Evolutionary conservation across 2,113 vertebrate species (phyloP).

Genomic region (Rhea pennata): DNA sequence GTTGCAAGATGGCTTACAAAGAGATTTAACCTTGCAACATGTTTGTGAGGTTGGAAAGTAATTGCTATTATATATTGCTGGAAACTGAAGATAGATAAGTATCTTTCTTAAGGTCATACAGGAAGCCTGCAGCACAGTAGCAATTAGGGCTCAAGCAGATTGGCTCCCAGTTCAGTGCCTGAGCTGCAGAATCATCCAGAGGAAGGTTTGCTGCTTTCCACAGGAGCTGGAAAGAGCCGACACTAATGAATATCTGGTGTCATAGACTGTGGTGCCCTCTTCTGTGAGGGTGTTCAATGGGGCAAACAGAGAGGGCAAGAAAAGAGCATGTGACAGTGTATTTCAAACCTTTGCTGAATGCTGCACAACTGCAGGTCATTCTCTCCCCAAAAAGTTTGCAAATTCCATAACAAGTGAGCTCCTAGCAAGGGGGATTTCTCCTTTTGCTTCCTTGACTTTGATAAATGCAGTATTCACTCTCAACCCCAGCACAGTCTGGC

Average conservation of each 20-base stretch:
- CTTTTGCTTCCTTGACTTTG: not conserved
- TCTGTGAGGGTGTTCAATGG: not conserved
- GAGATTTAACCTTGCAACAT: not conserved
- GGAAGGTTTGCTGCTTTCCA: not conserved
- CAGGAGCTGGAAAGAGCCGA: not conserved
- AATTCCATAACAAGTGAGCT: not conserved
- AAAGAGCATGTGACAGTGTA: not conserved
- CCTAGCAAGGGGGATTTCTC: not conserved
- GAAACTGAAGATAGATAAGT: not conserved
- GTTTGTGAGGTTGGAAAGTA: not conserved
- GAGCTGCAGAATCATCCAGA: not conserved
- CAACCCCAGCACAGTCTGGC: not conserved
- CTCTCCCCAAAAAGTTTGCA: fast-evolving
- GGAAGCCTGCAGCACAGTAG: not conserved
- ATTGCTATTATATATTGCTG: not conserved
- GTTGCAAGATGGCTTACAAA: not conserved
- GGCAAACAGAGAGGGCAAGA: not conserved
- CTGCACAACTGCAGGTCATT: not conserved
- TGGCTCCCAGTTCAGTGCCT: not conserved
- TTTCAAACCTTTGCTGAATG: not conserved
- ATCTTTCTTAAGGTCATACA: not conserved
- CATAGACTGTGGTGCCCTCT: not conserved
- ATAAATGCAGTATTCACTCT: not conserved
- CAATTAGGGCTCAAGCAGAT: not conserved
- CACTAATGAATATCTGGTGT: not conserved